Evolutionary conservation across 2,797 vertebrate genomes (phyloP).

Genomic region (Eulemur coronatus): DNA sequence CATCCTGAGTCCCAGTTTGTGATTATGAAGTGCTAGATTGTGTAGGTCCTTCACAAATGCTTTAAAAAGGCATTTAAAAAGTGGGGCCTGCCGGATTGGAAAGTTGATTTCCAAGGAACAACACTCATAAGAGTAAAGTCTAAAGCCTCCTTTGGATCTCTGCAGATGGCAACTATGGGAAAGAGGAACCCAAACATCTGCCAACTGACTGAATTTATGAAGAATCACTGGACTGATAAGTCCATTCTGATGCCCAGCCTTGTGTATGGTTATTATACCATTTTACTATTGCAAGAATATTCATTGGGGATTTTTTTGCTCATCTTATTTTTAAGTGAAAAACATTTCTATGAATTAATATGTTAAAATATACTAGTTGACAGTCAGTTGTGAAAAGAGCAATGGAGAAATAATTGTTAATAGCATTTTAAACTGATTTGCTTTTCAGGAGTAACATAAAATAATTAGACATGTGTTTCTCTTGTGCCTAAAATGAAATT

Average conservation of each 20-base stretch:
- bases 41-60: slow-evolving; percentile 43
- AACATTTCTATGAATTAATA: slow-evolving; percentile 34
- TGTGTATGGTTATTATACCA: background rate
- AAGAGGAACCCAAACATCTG: slow-evolving; percentile 40
- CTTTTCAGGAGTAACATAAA: slow-evolving; percentile 6
- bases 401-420: slow-evolving; percentile 14
- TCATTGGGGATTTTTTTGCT: background rate
- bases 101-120: background rate
- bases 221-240: background rate
- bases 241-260: background rate
- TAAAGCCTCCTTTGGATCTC: slow-evolving; percentile 44
- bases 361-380: background rate
- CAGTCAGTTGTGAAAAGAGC: background rate
- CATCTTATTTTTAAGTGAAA: background rate
- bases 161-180: slow-evolving; percentile 7
- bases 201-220: background rate
- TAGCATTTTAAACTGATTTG: background rate
- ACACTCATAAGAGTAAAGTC: slow-evolving; percentile 27
- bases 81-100: slow-evolving; percentile 12
- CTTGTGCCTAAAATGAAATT: background rate
- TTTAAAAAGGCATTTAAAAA: slow-evolving; percentile 24
- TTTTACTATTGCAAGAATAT: background rate
- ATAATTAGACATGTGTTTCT: background rate
- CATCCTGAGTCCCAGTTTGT: background rate
- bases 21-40: slow-evolving; percentile 51